Evolutionary conservation across 2,797 vertebrate genomes (phyloP), one percentile per base, ranked within the genome.

Genomic region (Babyrousa celebensis): DNA sequence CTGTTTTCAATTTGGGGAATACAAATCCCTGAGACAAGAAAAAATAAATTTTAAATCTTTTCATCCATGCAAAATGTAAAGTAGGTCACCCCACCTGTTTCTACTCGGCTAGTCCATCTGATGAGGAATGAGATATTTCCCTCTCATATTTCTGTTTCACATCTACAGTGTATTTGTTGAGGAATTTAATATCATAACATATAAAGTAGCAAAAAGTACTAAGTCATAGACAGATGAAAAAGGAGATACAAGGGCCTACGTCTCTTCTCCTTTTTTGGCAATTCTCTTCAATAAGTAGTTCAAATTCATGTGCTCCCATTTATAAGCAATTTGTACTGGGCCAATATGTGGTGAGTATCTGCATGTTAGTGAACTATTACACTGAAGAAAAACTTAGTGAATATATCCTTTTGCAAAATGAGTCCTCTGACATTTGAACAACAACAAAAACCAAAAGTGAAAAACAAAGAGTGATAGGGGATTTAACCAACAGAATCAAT

Each of bases 1-100:
- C 94, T 96, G 97, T 97, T 96, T 97, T 97, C 94, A 96, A 95
- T 96, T 96, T 96, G 1, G 96, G 97, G 96, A 97, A 95, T 97
- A 97, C 65, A 97, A 98, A 93, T 97, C 98, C 95, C 96, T n/a
- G 87, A 97, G 95, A 97, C 54, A 91, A 91, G 82, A 96, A 96
- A 96, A 96, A 89, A 40, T 86, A 95, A 93, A 83, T 78, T 72
- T 96, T 32, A 91, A 89, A 83, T 95, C 86, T 91, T 82, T 90
- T 71, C 85, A 90, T 92, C 94, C 20, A 27, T 29, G 85, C 85
- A 88, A 88, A 93, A 78, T 84, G 70, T 93, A 93, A 98, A 98
- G 94, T 98, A 96, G 97, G 98, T 96, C 97, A 97, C 29, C 54
- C 56, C 60, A 68, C 96, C 72, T 40, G 88, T 65, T 88, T 88